phyloP scores from a whole-genome alignment of 1,140 invertebrate genomes.

The Drosophila willistoni region DNA sequence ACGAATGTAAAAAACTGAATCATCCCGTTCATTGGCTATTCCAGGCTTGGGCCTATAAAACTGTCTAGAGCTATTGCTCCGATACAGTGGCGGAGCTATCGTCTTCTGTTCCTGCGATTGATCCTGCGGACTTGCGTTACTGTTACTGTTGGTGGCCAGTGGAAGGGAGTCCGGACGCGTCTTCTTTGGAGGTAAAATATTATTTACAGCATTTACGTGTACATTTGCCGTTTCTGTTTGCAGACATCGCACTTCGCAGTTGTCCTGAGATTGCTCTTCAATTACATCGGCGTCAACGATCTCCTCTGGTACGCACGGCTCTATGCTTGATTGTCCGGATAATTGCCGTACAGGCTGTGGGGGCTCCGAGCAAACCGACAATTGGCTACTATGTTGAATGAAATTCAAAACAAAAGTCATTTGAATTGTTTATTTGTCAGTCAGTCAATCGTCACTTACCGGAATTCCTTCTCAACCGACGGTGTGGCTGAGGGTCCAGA shows the following conservation, averaged over 20 bases:
- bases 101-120: slow-evolving; percentile 26
- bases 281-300: slow-evolving; percentile 61
- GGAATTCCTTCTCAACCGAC: slow-evolving; percentile 79
- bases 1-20: slow-evolving; percentile 77
- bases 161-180: slow-evolving; percentile 70
- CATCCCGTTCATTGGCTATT: slow-evolving; percentile 65
- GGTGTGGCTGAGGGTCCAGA: slow-evolving; percentile 78
- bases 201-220: neutral
- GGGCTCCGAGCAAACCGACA: slow-evolving; percentile 81
- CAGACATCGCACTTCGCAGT: slow-evolving; percentile 40
- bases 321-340: slow-evolving; percentile 81
- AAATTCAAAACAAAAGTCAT: neutral
- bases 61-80: slow-evolving; percentile 78
- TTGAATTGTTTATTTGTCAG: neutral
- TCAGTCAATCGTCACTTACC: slow-evolving; percentile 38
- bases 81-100: slow-evolving; percentile 43
- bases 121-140: slow-evolving; percentile 25
- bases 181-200: slow-evolving; percentile 64
- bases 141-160: slow-evolving; percentile 45
- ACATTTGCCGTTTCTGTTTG: slow-evolving; percentile 23
- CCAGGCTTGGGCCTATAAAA: slow-evolving; percentile 74
- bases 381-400: slow-evolving; percentile 51
- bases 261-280: slow-evolving; percentile 40
- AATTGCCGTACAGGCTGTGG: slow-evolving; percentile 75
- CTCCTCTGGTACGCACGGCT: slow-evolving; percentile 79